Percentiles rank a stretch among this genome's conserved stretches.
Conservation (phyloP, 2,113 vertebrate species). For the Lepisosteus oculatus region DNA sequence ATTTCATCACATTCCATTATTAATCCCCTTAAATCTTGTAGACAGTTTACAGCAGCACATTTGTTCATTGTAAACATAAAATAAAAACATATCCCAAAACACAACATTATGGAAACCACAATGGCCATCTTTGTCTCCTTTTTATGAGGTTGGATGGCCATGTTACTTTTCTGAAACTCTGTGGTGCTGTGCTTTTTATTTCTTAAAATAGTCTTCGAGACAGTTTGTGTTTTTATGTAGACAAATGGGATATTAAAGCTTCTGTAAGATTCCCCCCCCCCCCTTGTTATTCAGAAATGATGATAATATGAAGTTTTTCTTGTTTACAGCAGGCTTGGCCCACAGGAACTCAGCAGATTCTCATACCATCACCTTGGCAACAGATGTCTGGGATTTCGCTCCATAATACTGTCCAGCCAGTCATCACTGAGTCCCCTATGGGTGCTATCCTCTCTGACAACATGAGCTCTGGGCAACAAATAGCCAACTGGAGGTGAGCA, state of each 20-base stretch:
- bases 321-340: conserved; percentile 92
- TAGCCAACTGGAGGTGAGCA: conserved; percentile 85
- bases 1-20: too few species aligned
- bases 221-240: conserved; percentile 8
- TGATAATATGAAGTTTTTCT: background rate
- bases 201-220: conserved; percentile 19
- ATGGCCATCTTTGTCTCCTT: too few species aligned
- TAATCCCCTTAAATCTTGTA: too few species aligned
- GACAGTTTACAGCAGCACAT: too few species aligned
- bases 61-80: too few species aligned
- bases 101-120: too few species aligned
- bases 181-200: background rate
- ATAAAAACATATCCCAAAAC: too few species aligned
- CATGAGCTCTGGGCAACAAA: conserved; percentile 70
- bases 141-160: too few species aligned
- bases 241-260: conserved; percentile 10
- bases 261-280: too few species aligned
- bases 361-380: conserved; percentile 95
- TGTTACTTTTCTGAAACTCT: too few species aligned
- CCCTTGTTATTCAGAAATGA: too few species aligned
- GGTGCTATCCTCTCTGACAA: conserved; percentile 76
- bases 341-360: conserved; percentile 90
- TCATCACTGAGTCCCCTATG: conserved; percentile 75
- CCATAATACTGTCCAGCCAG: conserved; percentile 85
- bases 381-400: conserved; percentile 91